Evolutionary conservation across 1,140 invertebrate species (phyloP).

Genomic region (Batillaria attramentaria): DNA sequence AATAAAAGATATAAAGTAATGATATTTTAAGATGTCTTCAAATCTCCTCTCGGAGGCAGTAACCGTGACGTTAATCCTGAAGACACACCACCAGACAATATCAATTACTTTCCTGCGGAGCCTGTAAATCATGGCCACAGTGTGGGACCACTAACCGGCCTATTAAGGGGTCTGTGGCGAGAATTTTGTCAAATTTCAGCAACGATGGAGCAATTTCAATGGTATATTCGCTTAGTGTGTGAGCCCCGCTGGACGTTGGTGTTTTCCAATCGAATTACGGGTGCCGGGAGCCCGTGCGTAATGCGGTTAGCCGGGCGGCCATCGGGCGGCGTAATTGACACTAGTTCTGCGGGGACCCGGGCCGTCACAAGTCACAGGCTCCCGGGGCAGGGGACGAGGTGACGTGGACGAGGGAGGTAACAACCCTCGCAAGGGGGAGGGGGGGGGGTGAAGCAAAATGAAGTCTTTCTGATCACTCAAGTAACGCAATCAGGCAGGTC

Average conservation of each 20-base stretch:
- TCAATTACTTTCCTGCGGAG: constrained; percentile 63
- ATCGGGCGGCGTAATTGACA: constrained; percentile 45
- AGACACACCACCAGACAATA: too few species aligned
- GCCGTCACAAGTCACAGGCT: constrained; percentile 25
- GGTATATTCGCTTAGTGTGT: constrained; percentile 59
- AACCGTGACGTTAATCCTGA: too few species aligned
- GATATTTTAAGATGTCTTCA: too few species aligned
- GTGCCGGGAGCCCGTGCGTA: constrained; percentile 43
- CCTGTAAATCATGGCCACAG: constrained; percentile 61
- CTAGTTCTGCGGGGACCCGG: constrained; percentile 33
- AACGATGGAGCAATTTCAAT: constrained; percentile 57
- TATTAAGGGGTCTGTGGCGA: constrained; percentile 58
- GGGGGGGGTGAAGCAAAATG: neutral
- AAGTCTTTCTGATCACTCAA: too few species aligned
- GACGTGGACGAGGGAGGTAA: too few species aligned
- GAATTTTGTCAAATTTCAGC: constrained; percentile 64
- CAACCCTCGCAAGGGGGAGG: too few species aligned
- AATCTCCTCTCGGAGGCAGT: too few species aligned
- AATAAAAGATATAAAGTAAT: too few species aligned
- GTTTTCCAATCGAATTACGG: constrained; percentile 64
- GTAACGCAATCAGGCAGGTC: too few species aligned
- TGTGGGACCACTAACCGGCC: constrained; percentile 54
- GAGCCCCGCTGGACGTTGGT: constrained; percentile 50
- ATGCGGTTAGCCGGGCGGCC: constrained; percentile 45
- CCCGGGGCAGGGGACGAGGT: neutral